A percentile compares a stretch with the other conserved stretches of the same genome.
Evolutionary conservation across 2,888 invertebrate species (phyloP).

Genomic region (Orchesella flavescens): DNA sequence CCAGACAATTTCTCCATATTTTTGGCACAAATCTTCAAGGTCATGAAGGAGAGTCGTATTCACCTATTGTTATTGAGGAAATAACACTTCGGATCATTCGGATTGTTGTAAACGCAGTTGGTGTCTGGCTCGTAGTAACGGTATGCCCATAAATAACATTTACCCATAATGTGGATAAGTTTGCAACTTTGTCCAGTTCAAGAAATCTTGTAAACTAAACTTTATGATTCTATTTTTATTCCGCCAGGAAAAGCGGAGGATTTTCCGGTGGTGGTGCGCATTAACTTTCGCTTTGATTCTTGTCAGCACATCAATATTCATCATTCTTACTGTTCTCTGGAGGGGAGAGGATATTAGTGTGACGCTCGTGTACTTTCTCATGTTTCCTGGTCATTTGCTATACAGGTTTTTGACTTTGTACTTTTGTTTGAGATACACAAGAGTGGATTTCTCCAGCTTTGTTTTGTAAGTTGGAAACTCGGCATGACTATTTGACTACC

Average conservation of each 20-base stretch:
- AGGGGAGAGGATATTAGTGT: constrained; percentile 50
- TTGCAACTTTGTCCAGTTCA: no score
- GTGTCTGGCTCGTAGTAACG: constrained; percentile 39
- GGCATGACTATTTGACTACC: no score
- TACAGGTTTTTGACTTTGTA: constrained; percentile 48
- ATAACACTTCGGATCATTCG: constrained; percentile 39
- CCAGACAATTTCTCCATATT: constrained; percentile 40
- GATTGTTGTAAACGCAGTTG: constrained; percentile 35
- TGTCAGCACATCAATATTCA: constrained; percentile 42
- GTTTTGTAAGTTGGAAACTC: constrained; percentile 22
- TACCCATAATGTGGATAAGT: no score
- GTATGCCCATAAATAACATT: constrained; percentile 11
- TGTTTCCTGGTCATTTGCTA: constrained; percentile 53
- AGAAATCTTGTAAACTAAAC: no score
- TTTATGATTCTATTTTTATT: not conserved
- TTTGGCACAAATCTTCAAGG: constrained; percentile 37
- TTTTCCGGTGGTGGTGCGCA: constrained; percentile 50
- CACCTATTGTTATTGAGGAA: constrained; percentile 42
- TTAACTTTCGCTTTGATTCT: constrained; percentile 44
- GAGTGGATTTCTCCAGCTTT: constrained; percentile 51
- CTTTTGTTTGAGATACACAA: constrained; percentile 45
- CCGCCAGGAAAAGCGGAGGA: constrained; percentile 32
- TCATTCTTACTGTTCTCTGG: constrained; percentile 49
- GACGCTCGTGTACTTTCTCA: constrained; percentile 47
- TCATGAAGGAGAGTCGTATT: constrained; percentile 40